These are phyloP conservation scores for Myrmecophaga tridactyla DNA, from an alignment of 2,113 vertebrate species.

Conservation along the genomic window DNA sequence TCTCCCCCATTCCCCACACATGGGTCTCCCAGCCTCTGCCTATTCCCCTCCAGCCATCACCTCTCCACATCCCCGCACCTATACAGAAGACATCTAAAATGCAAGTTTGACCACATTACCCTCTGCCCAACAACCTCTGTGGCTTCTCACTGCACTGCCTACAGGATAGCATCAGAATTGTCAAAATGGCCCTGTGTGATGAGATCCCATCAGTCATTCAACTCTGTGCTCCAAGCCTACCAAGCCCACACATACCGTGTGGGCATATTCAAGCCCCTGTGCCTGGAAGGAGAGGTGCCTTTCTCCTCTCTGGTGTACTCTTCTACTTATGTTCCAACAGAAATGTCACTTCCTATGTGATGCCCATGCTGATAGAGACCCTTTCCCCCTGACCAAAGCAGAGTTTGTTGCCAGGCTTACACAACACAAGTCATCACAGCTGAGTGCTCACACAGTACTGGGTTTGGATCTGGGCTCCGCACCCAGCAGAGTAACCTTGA, in stretches of 20 bases:
- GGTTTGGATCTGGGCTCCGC: neutral
- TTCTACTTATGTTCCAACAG: neutral
- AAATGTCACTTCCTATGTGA: neutral
- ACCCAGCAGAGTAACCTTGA: neutral
- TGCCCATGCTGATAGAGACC: neutral
- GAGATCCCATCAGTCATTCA: neutral
- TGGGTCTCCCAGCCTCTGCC: neutral
- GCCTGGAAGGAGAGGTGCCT: neutral
- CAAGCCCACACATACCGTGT: neutral
- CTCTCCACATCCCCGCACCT: neutral
- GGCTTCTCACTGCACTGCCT: neutral
- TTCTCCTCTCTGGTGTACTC: neutral
- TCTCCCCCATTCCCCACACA: neutral
- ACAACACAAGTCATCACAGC: neutral
- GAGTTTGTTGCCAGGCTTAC: neutral
- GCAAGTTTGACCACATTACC: neutral
- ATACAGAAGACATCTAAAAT: neutral
- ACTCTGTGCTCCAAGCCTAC: neutral
- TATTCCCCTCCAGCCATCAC: neutral
- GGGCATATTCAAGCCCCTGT: neutral
- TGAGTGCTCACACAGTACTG: neutral
- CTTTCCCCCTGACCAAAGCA: neutral
- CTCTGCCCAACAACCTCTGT: neutral
- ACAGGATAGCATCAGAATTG: neutral
- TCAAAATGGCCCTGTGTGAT: neutral